Evolutionary conservation across 2,888 invertebrate species (phyloP).

Genomic region (Aphrophora alni): DNA sequence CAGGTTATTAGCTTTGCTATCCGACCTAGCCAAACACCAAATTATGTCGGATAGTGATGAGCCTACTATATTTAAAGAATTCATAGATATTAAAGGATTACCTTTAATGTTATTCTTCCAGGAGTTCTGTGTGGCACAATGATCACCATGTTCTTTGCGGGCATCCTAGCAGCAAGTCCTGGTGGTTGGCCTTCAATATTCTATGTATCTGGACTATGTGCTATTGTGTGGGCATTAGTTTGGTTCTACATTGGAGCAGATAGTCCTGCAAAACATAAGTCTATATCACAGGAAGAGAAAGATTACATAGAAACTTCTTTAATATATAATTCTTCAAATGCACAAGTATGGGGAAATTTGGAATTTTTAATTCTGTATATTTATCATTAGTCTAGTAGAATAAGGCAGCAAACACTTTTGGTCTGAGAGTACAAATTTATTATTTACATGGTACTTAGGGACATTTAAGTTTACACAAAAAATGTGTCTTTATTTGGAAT

Average conservation of each 20-base stretch:
- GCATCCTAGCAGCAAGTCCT: conserved; percentile 69
- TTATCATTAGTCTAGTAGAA: too few relatives aligned
- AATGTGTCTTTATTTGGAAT: too few relatives aligned
- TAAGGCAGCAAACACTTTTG: too few relatives aligned
- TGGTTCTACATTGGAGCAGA: conserved; percentile 70
- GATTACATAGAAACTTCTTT: conserved; percentile 65
- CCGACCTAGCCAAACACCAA: too few relatives aligned
- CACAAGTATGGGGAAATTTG: conserved; percentile 31
- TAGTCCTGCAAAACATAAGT: conserved; percentile 66
- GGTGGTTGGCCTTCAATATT: conserved; percentile 83
- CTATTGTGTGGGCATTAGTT: conserved; percentile 64
- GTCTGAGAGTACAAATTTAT: too few relatives aligned
- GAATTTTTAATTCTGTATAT: neutral
- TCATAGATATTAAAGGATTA: too few relatives aligned
- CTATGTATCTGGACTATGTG: conserved; percentile 72
- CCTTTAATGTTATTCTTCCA: conserved; percentile 42
- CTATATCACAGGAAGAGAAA: conserved; percentile 66
- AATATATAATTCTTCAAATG: conserved; percentile 34
- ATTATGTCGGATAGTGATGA: too few relatives aligned
- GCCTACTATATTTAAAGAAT: too few relatives aligned
- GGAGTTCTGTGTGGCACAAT: conserved; percentile 78
- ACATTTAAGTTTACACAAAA: too few relatives aligned
- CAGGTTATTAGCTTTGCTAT: too few relatives aligned
- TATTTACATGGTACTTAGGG: too few relatives aligned
- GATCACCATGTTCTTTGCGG: conserved; percentile 74